Base-by-base conservation (phyloP, 2,888 invertebrate species). In the Leptura quadrifasciata region DNA sequence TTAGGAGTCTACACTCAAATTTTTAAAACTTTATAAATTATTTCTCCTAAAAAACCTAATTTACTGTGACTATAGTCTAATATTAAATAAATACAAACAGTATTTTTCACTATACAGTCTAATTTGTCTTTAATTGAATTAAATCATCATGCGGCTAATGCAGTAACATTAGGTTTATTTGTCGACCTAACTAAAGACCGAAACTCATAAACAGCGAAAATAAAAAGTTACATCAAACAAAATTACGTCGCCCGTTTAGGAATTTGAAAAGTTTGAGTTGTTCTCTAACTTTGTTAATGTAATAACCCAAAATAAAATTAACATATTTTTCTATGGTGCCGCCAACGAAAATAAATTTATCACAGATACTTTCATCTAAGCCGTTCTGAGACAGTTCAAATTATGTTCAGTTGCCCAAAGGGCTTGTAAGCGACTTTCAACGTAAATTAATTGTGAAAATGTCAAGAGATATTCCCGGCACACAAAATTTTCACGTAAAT, bases 361-460 rank as follows among this genome's bases (percentile, higher is more conserved):
- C 55, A 68, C 55, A 20, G 55, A 52, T 35, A 55, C 55, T 68
- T 68, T 57, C 27, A 47, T 15, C 63, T 64, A 64, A 64, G 63
- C 63, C 63, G 63, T 64, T 35, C 57, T 27, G 55, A 77, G 79
- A 82, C 80, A 81, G 78, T 74, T 75, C 76, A 79, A 83, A 83
- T 82, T 82, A 80, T 80, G 79, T 80, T 79, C 73, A 77, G 80
- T 76, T 76, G 79, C 77, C 81, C 77, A 70, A 75, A 80, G 79
- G 82, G 81, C 79, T 73, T 74, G 80, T 83, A 82, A 79, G 72
- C 77, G 79, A 80, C 82, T 82, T 84, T 79, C 81, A 77, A 76
- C 78, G 82, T 79, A 82, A 82, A 84, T 84, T 84, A 84, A 84
- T 84, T 82, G 82, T 76, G 81, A 82, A 84, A 83, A 82, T 79